phyloP scores from a whole-genome alignment of 2,113 vertebrate genomes.

The Sinocyclocheilus grahami region DNA sequence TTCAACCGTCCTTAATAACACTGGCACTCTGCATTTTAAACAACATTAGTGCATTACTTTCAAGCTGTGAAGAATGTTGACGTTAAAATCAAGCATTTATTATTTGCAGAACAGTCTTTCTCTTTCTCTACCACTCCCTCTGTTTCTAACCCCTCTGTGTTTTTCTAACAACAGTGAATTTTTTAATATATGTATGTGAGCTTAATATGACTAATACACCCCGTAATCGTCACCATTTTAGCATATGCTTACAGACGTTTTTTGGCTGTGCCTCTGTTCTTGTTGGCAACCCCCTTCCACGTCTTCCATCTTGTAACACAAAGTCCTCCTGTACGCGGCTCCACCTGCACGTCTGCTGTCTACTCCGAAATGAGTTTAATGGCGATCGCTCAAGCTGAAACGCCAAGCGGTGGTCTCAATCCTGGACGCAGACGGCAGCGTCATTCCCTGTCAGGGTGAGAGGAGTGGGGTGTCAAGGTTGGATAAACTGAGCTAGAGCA shows the following conservation, averaged over 20 bases:
- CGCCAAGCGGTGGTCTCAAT: constrained; percentile 45
- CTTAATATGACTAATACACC: constrained; percentile 48
- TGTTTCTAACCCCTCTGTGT: not conserved
- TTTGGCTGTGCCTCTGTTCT: constrained; percentile 46
- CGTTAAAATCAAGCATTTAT: constrained; percentile 59
- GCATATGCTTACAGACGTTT: constrained; percentile 47
- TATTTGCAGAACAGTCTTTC: constrained; percentile 11
- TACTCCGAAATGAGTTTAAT: constrained; percentile 51
- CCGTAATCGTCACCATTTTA: constrained; percentile 48
- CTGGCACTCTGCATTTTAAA: constrained; percentile 63
- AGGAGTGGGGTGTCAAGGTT: constrained; percentile 70
- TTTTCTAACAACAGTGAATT: constrained; percentile 32
- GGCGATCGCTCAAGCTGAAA: constrained; percentile 53
- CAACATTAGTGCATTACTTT: constrained; percentile 66
- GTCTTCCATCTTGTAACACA: constrained; percentile 38
- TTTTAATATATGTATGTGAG: constrained; percentile 33
- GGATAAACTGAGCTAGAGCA: constrained; percentile 67
- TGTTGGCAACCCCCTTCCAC: constrained; percentile 42
- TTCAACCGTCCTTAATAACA: constrained; percentile 22
- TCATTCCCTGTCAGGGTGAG: constrained; percentile 52
- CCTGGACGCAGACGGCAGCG: constrained; percentile 21
- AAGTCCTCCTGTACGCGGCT: constrained; percentile 29
- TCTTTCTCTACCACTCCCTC: not conserved
- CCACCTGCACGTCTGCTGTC: constrained; percentile 47
- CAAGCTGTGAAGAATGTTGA: constrained; percentile 63